Base-by-base conservation (phyloP, 2,888 invertebrate genomes). In the Pyrrhopygopsis socrates region DNA sequence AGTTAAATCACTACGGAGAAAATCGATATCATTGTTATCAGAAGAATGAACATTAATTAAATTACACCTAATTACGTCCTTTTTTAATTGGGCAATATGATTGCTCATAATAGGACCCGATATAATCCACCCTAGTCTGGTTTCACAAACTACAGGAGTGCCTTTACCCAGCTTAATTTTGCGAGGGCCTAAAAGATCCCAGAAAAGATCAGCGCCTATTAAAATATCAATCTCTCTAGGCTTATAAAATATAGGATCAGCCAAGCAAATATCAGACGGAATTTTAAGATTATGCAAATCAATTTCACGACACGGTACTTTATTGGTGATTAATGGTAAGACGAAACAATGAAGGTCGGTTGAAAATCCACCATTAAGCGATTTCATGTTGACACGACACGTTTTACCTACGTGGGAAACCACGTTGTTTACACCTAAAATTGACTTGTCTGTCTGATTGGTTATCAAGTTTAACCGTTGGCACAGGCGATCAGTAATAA, bases 231-330 rank as follows among this genome's bases (percentile, higher is more conserved):
- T 74, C 0, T 63, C 63, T 24, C 89, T 13, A 5, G 94, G 92
- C 38, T 70, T 58, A 67, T 92, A 71, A 84, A 93, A 93, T 4
- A 29, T 67, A 54, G 92, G 93, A 41, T 94, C 93, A 1, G 91
- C 90, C 71, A 92, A 81, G 78, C 82, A 79, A 70, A 93, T 83
- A 60, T 90, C n/a, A 13, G 84, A 77, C 4, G 92, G 93, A 29
- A 94, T 83, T 9, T 91, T 78, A 29, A 92, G 11, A 65, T 71
- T 24, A 0, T 29, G 27, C n/a, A 93, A 18, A 71, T 89, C 18
- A 15, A 92, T 24, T 20, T 90, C 30, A 45, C 74, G 63, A 77
- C 77, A 24, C 1, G 91, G 92, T 24, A 84, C 65, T 18, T 81
- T 41, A 81, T 78, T 65, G 0, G 89, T 91, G 29, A 92, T 92